These are phyloP conservation scores for Drosophila yakuba DNA, from an alignment of 1,140 invertebrate genomes.

Conservation along the genomic window DNA sequence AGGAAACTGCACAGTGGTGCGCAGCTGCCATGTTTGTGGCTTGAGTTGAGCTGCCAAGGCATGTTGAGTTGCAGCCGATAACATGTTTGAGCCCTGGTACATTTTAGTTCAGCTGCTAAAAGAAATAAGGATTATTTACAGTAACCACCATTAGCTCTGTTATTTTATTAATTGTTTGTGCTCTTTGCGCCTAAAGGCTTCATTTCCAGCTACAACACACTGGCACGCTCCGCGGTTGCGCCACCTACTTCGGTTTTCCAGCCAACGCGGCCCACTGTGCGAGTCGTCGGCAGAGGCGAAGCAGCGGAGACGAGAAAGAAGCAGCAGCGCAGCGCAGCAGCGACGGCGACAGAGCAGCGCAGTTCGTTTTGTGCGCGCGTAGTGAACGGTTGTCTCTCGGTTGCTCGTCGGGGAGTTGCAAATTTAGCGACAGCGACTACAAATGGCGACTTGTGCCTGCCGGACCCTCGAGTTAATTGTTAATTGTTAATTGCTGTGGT, in stretches of 20 bases:
- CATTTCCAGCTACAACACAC: background rate
- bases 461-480: constrained; percentile 2
- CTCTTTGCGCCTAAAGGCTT: no score
- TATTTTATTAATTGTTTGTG: no score
- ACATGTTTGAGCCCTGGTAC: no score
- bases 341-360: constrained; percentile 12
- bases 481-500: constrained; percentile 13
- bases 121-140: no score
- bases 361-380: constrained; percentile 70
- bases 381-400: constrained; percentile 43
- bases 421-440: background rate
- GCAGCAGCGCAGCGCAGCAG: constrained; percentile 5
- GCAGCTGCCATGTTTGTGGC: background rate
- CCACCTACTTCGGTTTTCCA: background rate
- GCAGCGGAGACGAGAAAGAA: constrained; percentile 3
- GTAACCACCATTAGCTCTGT: no score
- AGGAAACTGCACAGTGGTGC: constrained; percentile 35
- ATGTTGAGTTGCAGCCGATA: background rate
- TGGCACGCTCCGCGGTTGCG: background rate
- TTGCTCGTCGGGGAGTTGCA: constrained; percentile 14
- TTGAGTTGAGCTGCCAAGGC: no score
- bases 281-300: constrained; percentile 1
- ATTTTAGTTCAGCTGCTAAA: background rate
- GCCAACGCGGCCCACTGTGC: constrained; percentile 14
- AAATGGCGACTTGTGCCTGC: background rate